Evolutionary conservation across 2,113 vertebrate species (phyloP).

Genomic region (Oriolus oriolus): DNA sequence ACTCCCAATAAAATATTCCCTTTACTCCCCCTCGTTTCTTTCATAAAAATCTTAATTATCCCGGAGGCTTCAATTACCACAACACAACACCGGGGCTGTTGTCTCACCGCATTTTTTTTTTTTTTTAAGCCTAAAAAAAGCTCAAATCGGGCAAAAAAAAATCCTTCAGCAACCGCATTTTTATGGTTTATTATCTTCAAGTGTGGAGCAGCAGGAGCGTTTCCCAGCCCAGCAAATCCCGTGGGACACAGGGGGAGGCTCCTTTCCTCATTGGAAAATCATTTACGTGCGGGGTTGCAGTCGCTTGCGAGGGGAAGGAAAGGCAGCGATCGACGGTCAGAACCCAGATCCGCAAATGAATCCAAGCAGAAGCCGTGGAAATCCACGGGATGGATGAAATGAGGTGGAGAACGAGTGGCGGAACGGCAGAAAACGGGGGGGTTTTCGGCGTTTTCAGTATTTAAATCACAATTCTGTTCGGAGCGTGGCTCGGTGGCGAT

Average conservation of each 20-base stretch:
- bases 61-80: not conserved
- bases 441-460: fast-evolving
- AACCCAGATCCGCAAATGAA: not conserved
- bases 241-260: not conserved
- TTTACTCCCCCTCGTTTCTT: not conserved
- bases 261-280: not conserved
- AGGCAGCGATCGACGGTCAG: fast-evolving
- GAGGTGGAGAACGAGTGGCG: fast-evolving
- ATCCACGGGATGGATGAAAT: fast-evolving
- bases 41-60: not conserved
- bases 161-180: not conserved
- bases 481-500: fast-evolving
- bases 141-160: not conserved
- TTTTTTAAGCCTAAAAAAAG: not conserved
- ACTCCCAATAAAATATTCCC: not conserved
- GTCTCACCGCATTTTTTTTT: not conserved
- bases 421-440: fast-evolving
- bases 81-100: not conserved
- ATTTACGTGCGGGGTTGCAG: not conserved
- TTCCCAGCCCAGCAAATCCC: not conserved
- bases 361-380: not conserved
- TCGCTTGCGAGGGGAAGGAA: not conserved
- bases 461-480: fast-evolving
- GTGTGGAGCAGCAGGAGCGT: not conserved
- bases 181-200: not conserved